Evolutionary conservation across 2,797 vertebrate genomes (phyloP).

Genomic region (Chiropotes sagulatus): DNA sequence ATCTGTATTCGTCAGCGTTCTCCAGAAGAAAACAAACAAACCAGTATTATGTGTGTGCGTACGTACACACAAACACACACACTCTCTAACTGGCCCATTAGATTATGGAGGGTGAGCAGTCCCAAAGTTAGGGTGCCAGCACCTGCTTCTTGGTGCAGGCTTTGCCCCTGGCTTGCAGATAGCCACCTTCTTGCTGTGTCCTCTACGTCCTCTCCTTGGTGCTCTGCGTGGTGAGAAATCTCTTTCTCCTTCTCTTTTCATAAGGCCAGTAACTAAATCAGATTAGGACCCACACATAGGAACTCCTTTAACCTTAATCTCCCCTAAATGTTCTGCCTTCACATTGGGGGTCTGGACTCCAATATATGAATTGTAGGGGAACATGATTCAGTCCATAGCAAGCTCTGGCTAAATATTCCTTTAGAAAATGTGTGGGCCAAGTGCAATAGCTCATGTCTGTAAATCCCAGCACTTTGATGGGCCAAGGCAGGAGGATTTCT

Average conservation of each 20-base stretch:
- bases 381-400: background rate
- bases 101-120: background rate
- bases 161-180: background rate
- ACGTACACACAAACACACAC: accelerated
- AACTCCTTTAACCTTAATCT: background rate
- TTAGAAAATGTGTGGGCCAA: background rate
- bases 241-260: background rate
- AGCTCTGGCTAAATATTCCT: background rate
- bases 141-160: background rate
- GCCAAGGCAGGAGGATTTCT: too few relatives aligned
- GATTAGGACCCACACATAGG: background rate
- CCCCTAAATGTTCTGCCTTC: background rate
- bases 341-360: background rate
- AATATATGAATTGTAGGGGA: background rate
- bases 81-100: background rate
- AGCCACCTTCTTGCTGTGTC: background rate
- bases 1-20: background rate
- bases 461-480: too few relatives aligned
- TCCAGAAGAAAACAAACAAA: background rate
- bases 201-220: background rate
- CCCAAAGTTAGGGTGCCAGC: too few relatives aligned
- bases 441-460: too few relatives aligned
- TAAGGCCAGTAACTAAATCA: background rate
- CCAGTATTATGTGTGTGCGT: background rate
- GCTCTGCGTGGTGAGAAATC: accelerated